Percentiles rank a stretch among this genome's conserved stretches.
Evolutionary conservation across 2,888 invertebrate genomes (phyloP).

Genomic region (Caenorhabditis macrosperma): DNA sequence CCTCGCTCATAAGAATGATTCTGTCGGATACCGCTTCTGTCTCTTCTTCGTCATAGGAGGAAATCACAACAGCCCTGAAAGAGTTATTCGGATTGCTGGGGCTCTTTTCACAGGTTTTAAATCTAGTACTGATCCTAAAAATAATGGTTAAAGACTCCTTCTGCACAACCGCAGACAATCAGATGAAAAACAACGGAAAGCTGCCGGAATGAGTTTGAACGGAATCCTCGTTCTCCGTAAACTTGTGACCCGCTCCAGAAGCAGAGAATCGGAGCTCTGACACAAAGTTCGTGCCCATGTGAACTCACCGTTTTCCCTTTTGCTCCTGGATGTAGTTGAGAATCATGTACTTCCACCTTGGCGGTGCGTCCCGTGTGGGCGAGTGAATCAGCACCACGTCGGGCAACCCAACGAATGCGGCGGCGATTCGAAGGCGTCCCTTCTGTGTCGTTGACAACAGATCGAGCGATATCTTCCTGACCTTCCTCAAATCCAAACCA

Average conservation of each 20-base stretch:
- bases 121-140: too few species aligned
- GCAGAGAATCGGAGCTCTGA: too few species aligned
- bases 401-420: conserved; percentile 39
- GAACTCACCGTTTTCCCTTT: conserved; percentile 9
- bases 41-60: conserved; percentile 37
- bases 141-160: too few species aligned
- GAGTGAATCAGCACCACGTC: conserved; percentile 46
- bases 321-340: conserved; percentile 30
- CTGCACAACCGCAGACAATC: too few species aligned
- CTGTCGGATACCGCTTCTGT: conserved; percentile 36
- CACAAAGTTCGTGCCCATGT: too few species aligned
- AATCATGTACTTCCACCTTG: conserved; percentile 29
- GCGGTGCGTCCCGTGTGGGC: conserved; percentile 32
- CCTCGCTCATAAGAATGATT: conserved; percentile 41
- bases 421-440: conserved; percentile 41
- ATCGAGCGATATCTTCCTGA: conserved; percentile 11
- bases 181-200: too few species aligned
- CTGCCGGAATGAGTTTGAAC: too few species aligned
- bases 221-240: too few species aligned
- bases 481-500: conserved; percentile 28
- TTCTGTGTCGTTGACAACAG: conserved; percentile 38
- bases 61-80: conserved; percentile 21
- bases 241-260: too few species aligned
- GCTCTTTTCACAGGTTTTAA: too few species aligned
- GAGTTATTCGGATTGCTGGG: too few species aligned